These are phyloP conservation scores for Stichopus chloronotus DNA, from an alignment of 35 echinoderm and acorn worm species.

Conservation along the genomic window DNA sequence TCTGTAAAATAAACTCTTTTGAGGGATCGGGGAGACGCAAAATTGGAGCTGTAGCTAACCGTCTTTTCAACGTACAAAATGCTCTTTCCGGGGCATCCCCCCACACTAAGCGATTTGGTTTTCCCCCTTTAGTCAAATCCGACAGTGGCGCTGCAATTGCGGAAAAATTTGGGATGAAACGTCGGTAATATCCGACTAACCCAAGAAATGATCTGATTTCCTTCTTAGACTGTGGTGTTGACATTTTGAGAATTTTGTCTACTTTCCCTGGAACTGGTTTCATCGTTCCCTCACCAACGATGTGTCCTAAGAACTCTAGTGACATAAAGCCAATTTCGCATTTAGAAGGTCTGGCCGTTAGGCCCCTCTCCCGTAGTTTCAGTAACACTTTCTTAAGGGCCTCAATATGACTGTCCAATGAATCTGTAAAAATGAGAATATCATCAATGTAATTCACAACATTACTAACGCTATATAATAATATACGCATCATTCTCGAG, in stretches of 20 bases:
- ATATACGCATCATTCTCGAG: conserved; percentile 30
- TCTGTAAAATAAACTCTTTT: conserved; percentile 57
- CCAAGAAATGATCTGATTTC: conserved; percentile 70
- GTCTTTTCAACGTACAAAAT: conserved; percentile 62
- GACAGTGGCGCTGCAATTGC: conserved; percentile 60
- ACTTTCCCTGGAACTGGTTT: conserved; percentile 32
- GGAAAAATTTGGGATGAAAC: conserved; percentile 55
- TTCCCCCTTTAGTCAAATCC: conserved; percentile 23
- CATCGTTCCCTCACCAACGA: conserved; percentile 15
- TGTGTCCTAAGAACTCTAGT: conserved; percentile 57
- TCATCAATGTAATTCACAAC: conserved; percentile 76
- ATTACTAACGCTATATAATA: conserved; percentile 13
- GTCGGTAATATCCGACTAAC: conserved; percentile 61
- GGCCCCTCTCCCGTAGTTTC: conserved; percentile 45
- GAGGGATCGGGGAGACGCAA: conserved; percentile 57
- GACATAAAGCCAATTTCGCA: conserved; percentile 65
- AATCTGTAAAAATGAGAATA: conserved; percentile 60
- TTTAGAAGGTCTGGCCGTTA: conserved; percentile 72
- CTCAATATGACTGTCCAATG: conserved; percentile 45
- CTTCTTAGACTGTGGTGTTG: not conserved
- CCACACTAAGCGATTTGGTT: conserved; percentile 64
- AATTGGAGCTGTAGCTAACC: conserved; percentile 59
- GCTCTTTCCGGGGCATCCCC: conserved; percentile 45
- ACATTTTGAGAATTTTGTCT: not conserved
- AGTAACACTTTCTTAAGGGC: conserved; percentile 57